These are phyloP conservation scores for Bombus pascuorum DNA, from an alignment of 1,140 invertebrate species.

Conservation along the genomic window DNA sequence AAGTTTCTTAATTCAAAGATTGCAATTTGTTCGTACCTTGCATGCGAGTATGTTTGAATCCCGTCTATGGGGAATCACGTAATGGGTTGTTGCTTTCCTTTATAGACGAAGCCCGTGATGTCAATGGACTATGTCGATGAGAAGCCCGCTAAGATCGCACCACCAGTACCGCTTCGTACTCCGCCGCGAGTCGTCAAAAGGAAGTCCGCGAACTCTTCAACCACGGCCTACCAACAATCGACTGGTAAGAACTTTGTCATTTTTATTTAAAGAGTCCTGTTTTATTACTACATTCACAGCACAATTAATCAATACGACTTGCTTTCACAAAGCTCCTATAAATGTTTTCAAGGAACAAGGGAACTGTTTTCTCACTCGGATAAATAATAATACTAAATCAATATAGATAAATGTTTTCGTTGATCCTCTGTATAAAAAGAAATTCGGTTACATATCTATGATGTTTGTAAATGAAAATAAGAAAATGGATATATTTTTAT, in stretches of 20 bases:
- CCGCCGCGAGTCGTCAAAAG: slow-evolving; percentile 57
- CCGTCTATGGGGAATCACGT: too few species aligned
- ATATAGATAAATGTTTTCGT: not conserved
- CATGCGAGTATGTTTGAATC: not conserved
- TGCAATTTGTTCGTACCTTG: not conserved
- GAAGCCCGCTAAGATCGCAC: slow-evolving; percentile 42
- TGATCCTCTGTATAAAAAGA: not conserved
- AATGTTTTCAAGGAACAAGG: not conserved
- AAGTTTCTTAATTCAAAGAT: not conserved
- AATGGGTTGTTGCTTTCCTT: not conserved
- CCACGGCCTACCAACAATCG: not conserved
- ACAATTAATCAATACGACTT: not conserved
- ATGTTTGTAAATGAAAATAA: not conserved
- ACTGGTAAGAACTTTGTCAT: not conserved
- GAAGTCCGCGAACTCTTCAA: slow-evolving; percentile 44
- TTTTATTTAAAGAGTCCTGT: not conserved
- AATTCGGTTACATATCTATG: not conserved
- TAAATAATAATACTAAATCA: not conserved
- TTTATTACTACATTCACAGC: not conserved
- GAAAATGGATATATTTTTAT: not conserved
- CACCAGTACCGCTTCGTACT: slow-evolving; percentile 32
- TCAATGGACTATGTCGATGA: slow-evolving; percentile 64
- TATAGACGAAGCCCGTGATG: slow-evolving; percentile 32
- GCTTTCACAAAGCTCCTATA: not conserved
- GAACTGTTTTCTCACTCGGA: not conserved